Percentiles rank a stretch among this genome's conserved stretches.
phyloP scores from a whole-genome alignment of 2,888 invertebrate species.

The Seira musarum region DNA sequence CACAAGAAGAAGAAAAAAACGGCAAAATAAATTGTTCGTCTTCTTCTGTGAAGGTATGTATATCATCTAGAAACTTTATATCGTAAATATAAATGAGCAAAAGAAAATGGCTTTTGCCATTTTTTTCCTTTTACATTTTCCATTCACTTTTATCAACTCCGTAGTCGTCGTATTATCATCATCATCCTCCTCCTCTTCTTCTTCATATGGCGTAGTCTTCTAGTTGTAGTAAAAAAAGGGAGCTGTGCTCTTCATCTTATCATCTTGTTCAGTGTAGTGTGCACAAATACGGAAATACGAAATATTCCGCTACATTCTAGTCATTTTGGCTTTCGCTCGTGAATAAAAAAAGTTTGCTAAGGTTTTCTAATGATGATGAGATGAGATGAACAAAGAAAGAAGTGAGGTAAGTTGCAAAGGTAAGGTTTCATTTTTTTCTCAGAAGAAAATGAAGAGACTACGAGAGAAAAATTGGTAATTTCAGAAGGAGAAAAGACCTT shows the following conservation, averaged over 20 bases:
- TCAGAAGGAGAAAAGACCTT: no score
- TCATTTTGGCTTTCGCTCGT: background rate
- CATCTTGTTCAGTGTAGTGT: background rate
- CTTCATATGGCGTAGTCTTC: no score
- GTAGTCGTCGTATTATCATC: background rate
- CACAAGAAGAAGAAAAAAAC: slow-evolving; percentile 4
- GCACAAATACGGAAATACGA: background rate
- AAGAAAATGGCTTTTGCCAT: slow-evolving; percentile 44
- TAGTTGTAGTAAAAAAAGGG: no score
- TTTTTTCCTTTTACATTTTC: slow-evolving; percentile 16
- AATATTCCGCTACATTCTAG: slow-evolving; percentile 10
- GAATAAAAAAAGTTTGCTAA: background rate
- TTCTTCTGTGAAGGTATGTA: background rate
- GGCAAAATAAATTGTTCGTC: background rate
- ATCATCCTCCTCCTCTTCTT: slow-evolving; percentile 25
- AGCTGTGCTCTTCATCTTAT: background rate
- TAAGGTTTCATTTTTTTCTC: background rate
- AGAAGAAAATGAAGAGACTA: no score
- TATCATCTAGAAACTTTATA: slow-evolving; percentile 8
- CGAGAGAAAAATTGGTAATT: no score
- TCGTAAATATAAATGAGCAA: slow-evolving; percentile 29
- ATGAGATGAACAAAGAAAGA: no score
- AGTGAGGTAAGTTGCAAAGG: no score
- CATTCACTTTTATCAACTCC: background rate
- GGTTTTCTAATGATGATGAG: background rate